Evolutionary conservation across 2,797 vertebrate species (phyloP), one percentile per base, ranked within the genome.

Genomic region (Lepilemur ruficaudatus): DNA sequence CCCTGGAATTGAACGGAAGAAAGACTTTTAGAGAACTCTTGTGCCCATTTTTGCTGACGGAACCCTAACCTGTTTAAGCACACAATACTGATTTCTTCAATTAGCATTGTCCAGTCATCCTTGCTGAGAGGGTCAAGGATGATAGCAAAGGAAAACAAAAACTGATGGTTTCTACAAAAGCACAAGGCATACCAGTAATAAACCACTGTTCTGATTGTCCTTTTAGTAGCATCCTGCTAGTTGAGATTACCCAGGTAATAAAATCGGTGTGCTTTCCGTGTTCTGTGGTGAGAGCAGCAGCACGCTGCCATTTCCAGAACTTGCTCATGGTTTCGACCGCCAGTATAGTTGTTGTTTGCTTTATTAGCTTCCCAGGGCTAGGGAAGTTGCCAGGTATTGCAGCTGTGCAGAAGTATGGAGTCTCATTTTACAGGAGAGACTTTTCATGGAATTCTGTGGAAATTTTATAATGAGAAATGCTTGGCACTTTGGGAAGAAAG

Each of bases 401-500:
- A 32, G 43, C 89, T 50, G 81, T 93, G 85, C 75, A n/a, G 69
- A 96, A 67, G 7, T 3, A 28, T 22, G 50, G 70, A 95, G 81
- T n/a, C 95, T 93, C 61, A 75, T 59, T 97, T 97, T 94, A 95
- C 17, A 92, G 89, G 41, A 93, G 78, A 92, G 85, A 75, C 76
- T 81, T 93, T 93, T 11, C 78, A 25, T 38, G 89, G 93, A 91
- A 84, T 87, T 96, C 70, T 13, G 30, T 13, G 13, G 85, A 97
- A 95, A 94, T 97, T 98, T 95, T 70, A 92, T 79, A 97, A 94
- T 91, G 92, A 30, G 79, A 81, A 87, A 80, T 92, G 67, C 92
- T 95, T 93, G 92, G 76, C 35, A 84, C 78, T 88, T 96, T 2
- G 4, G 81, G 65, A 93, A 57, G 2, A 76, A 91, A 70, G 7